Base-by-base conservation (phyloP, 35 echinoderm and acorn worm species). In the Ptychodera flava region DNA sequence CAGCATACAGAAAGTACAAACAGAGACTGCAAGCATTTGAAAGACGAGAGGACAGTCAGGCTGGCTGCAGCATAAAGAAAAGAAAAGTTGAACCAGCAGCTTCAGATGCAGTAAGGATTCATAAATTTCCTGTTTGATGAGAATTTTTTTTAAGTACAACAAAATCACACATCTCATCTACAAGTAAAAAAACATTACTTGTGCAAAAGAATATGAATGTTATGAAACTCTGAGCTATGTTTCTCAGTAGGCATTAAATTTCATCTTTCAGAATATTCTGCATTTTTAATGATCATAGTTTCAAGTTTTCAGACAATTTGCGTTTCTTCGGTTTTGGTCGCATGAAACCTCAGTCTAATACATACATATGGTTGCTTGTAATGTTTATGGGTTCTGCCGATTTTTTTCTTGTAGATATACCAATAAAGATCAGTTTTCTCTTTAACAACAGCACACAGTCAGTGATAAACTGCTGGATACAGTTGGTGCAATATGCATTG, bases 401-500 rank as follows among this genome's bases (percentile, higher is more conserved):
- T 37, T 14, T 14, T 37, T 85, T 35, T 16, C 31, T 16, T n/a
- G n/a, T n/a, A n/a, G n/a, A n/a, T n/a, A n/a, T n/a, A n/a, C n/a
- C n/a, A n/a, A n/a, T n/a, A n/a, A n/a, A n/a, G n/a, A n/a, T n/a
- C n/a, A n/a, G n/a, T n/a, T n/a, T n/a, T n/a, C n/a, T n/a, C n/a
- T n/a, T n/a, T n/a, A n/a, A n/a, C n/a, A n/a, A n/a, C n/a, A n/a
- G 45, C 45, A 77, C 22, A 2, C 12, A 1, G 86, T 35, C 79
- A 82, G 1, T 33, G 82, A 93, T 35, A 34, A 85, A 22, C 30
- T 89, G 31, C 82, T 92, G 78, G 96, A 99, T 77, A 99, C 96
- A 45, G 96, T 99, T 0, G 96, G 96, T 34, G 96, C 93, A 0
- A 84, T 99, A 0, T 99, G 96, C 85, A 31, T 99, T 16, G 96